Evolutionary conservation across 1,140 invertebrate genomes (phyloP), one percentile per base, ranked within the genome.

Genomic region (Drosophila pandora): DNA sequence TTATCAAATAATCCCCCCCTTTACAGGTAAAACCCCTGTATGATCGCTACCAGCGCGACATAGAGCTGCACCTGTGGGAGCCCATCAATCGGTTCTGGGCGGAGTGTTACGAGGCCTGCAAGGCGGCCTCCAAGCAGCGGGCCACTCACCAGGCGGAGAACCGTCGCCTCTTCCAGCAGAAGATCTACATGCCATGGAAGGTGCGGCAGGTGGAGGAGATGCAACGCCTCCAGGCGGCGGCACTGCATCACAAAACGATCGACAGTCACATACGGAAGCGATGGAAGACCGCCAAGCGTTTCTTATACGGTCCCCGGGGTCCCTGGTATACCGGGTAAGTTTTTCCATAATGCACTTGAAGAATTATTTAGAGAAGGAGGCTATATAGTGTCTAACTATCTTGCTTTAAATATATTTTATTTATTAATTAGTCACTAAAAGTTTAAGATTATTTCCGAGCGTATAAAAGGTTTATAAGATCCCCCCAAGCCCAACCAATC

Each of bases 31-130:
- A 91, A 56, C 92, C 92, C 1, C 67, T 93, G 10, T 92, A 92
- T 63, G 92, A 93, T 62, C 74, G 79, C 4, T 93, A 93, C 67
- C 90, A 93, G 58, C 77, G 92, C 8, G 92, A 92, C 43, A 92
- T 93, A 7, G 91, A 90, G 52, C 79, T 89, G 6, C 84, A 93
- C 60, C 78, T 94, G 32, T 93, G 93, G 56, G 93, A 94, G 73
- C 90, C 92, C 1, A 93, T 94, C 82, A 94, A 94, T 84, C 92
- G 92, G 1, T 94, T 93, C 79, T 94, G 94, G 94, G 93, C 93
- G 13, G 93, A 94, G 49, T 94, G 93, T 76, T 94, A 94, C 57
- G 94, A 94, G 73, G 92, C 91, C 0, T 93, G 93, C 50, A 95
- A 95, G 91, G 88, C 93, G 3, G 93, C 93, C 30, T 92, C 93